Conservation (phyloP, 1,140 invertebrate genomes). For the Chironomus striatipennis region DNA sequence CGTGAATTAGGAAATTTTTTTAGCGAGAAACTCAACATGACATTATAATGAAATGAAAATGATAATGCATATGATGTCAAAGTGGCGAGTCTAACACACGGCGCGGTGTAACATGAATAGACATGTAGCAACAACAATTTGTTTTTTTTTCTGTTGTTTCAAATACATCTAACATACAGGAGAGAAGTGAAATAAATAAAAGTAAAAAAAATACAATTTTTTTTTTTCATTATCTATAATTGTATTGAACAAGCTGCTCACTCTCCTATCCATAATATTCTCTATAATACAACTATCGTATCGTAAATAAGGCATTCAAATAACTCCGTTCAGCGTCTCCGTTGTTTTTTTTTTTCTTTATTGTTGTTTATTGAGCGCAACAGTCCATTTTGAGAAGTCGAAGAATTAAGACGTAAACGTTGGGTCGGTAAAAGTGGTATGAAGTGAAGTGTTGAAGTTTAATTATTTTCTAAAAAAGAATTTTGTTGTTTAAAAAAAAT, state of each 20-base stretch:
- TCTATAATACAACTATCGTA: not conserved
- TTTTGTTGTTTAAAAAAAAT: no score
- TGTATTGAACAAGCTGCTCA: slow-evolving; percentile 2
- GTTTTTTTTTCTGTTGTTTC: no score
- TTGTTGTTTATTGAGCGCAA: slow-evolving; percentile 6
- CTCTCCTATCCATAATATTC: slow-evolving; percentile 1
- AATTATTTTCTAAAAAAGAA: no score
- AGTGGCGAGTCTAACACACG: no score
- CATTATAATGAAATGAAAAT: no score
- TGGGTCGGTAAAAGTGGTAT: not conserved
- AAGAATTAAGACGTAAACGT: not conserved
- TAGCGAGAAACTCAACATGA: no score
- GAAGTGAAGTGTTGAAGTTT: no score
- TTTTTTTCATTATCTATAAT: not conserved
- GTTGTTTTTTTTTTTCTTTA: not conserved
- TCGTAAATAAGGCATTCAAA: not conserved
- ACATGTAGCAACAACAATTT: no score
- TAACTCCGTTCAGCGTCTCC: not conserved
- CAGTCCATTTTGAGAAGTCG: slow-evolving; percentile 5
- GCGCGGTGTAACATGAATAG: no score
- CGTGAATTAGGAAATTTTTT: no score
- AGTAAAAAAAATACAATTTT: no score
- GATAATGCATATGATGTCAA: no score
- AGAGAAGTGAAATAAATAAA: not conserved
- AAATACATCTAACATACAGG: not conserved